Evolutionary conservation across 2,113 vertebrate species (phyloP).

Genomic region (Chlamydotis undulata): DNA sequence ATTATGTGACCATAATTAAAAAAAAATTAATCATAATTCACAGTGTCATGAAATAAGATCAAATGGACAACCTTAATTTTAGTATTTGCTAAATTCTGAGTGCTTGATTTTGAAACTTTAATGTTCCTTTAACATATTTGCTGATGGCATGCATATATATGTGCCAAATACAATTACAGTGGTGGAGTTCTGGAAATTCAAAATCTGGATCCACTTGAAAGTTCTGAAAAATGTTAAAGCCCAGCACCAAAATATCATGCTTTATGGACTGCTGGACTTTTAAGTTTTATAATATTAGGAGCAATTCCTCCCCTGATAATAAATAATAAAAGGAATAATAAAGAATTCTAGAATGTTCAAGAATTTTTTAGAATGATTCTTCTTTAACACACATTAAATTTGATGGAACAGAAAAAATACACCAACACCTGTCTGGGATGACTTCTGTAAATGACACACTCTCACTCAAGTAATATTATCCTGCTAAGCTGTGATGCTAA

Average conservation of each 20-base stretch:
- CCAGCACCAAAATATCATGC: not conserved
- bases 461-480: not conserved
- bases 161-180: not conserved
- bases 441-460: not conserved
- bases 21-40: not conserved
- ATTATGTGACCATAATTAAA: not conserved
- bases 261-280: not conserved
- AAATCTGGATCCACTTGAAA: not conserved
- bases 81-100: not conserved
- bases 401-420: not conserved
- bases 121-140: not conserved
- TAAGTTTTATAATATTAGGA: not conserved
- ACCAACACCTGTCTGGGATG: not conserved
- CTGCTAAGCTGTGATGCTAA: not conserved
- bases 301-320: not conserved
- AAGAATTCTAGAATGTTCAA: not conserved
- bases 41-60: not conserved
- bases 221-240: not conserved
- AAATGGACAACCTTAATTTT: not conserved
- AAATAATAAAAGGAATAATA: not conserved
- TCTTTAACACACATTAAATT: not conserved
- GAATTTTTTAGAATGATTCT: not conserved
- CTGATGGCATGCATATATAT: not conserved
- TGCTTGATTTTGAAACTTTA: not conserved
- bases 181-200: not conserved